These are phyloP conservation scores for Neoniphon sammara DNA, from an alignment of 2,797 vertebrate genomes.

Conservation along the genomic window DNA sequence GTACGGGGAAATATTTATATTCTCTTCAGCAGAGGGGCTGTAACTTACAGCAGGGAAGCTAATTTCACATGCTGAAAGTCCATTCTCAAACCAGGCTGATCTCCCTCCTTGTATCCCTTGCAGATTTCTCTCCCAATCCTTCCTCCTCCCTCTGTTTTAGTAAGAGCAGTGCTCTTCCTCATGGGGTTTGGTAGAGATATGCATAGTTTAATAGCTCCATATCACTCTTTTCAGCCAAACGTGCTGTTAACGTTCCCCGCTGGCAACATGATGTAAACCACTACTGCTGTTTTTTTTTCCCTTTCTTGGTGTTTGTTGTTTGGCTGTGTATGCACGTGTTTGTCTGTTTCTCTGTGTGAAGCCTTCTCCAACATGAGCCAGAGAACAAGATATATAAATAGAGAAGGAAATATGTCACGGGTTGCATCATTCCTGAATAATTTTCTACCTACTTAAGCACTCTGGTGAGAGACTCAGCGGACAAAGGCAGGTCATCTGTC, in stretches of 20 bases:
- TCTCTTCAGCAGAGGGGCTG: conserved; percentile 61
- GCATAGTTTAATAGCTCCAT: conserved; percentile 30
- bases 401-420: background rate
- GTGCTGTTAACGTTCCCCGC: conserved; percentile 30
- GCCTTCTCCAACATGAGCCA: background rate
- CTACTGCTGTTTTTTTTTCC: background rate
- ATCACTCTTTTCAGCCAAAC: conserved; percentile 30
- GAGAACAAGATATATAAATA: too few relatives aligned
- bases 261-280: conserved; percentile 34
- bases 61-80: conserved; percentile 69
- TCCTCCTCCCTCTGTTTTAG: conserved; percentile 15
- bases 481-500: conserved; percentile 37
- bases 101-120: conserved; percentile 34
- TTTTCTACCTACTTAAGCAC: background rate
- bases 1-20: conserved; percentile 68
- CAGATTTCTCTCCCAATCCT: conserved; percentile 40
- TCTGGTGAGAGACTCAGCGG: conserved; percentile 22
- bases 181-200: conserved; percentile 26
- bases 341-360: background rate
- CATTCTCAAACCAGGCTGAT: conserved; percentile 36
- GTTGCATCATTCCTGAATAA: background rate
- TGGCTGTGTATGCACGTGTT: background rate
- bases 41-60: conserved; percentile 68
- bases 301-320: conserved; percentile 10
- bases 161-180: conserved; percentile 21